Conservation (phyloP, 2,113 vertebrate species). For the Penelope pileata region DNA sequence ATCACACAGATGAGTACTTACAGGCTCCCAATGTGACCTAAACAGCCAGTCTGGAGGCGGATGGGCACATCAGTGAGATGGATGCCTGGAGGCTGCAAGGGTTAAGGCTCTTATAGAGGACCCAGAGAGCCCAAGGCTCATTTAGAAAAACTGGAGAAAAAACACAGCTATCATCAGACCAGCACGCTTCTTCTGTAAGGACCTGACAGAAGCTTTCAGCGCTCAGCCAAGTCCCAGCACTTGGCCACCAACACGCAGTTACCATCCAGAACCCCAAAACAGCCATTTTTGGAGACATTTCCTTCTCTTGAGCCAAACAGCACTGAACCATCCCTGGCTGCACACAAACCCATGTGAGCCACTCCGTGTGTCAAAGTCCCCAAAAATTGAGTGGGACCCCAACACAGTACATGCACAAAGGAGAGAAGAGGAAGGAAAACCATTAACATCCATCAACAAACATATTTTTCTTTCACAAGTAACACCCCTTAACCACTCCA, state of each 20-base stretch:
- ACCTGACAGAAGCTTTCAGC: neutral
- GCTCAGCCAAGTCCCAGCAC: neutral
- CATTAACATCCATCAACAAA: neutral
- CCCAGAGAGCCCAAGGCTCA: neutral
- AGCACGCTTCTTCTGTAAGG: accelerated
- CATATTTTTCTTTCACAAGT: neutral
- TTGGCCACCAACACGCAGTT: neutral
- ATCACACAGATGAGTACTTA: accelerated
- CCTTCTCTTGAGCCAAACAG: accelerated
- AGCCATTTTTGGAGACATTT: neutral
- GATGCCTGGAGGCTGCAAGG: neutral
- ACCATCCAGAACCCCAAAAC: neutral
- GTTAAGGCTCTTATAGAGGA: neutral
- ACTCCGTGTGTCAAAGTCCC: neutral
- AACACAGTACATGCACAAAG: neutral
- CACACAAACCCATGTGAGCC: accelerated
- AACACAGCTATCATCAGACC: neutral
- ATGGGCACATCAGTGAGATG: neutral
- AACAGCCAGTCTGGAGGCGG: neutral
- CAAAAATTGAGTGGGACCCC: neutral
- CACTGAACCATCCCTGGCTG: accelerated
- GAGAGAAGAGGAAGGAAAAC: neutral
- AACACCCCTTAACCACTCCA: neutral
- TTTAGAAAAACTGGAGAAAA: neutral
- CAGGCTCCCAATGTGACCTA: accelerated